Evolutionary conservation across 2,888 invertebrate genomes (phyloP).

Genomic region (Elegia similella): DNA sequence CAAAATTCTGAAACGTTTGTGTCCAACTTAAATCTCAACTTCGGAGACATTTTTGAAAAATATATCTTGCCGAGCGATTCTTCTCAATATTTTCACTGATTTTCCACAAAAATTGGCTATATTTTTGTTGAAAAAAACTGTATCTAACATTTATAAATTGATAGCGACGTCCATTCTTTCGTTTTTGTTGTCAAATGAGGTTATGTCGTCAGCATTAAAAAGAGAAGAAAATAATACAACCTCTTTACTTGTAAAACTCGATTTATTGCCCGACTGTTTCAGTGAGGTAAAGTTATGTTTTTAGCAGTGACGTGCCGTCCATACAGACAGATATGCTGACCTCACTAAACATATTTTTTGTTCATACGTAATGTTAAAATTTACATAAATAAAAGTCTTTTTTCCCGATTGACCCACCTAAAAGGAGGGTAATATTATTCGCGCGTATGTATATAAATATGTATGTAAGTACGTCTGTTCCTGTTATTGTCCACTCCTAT

Average conservation of each 20-base stretch:
- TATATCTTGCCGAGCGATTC: background rate
- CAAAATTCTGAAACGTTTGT: background rate
- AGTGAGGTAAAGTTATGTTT: too few relatives aligned
- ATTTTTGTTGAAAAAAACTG: background rate
- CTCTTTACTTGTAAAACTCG: background rate
- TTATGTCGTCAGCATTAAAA: conserved; percentile 1
- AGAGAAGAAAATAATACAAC: background rate
- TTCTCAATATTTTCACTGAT: background rate
- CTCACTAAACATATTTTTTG: too few relatives aligned
- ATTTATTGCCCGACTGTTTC: too few relatives aligned
- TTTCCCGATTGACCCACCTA: too few relatives aligned
- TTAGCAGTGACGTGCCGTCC: too few relatives aligned
- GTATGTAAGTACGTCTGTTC: too few relatives aligned
- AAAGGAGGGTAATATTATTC: too few relatives aligned
- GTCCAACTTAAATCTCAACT: background rate
- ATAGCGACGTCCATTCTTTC: background rate
- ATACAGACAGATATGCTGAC: too few relatives aligned
- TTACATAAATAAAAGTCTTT: too few relatives aligned
- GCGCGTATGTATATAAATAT: too few relatives aligned
- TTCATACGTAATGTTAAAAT: too few relatives aligned
- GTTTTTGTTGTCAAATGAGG: conserved; percentile 2
- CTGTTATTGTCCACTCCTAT: too few relatives aligned
- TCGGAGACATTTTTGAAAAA: background rate
- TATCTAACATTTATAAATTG: background rate
- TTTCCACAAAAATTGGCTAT: background rate